phyloP scores from a whole-genome alignment of 1,140 invertebrate genomes.

The Wasmannia auropunctata region DNA sequence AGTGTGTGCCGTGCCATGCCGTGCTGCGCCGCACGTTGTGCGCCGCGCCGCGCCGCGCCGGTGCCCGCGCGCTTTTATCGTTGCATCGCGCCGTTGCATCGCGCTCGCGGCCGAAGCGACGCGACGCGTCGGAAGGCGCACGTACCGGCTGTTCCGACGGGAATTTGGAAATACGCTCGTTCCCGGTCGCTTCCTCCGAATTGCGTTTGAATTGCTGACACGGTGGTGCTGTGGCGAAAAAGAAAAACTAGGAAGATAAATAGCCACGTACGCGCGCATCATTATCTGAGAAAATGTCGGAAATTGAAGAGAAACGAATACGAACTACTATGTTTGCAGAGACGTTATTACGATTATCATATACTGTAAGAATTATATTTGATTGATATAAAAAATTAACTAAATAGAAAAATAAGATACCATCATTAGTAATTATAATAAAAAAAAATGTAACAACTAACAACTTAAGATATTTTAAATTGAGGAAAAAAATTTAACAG shows the following conservation, averaged over 20 bases:
- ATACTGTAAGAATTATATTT: not conserved
- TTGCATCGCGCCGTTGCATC: slow-evolving; percentile 17
- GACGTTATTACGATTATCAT: not conserved
- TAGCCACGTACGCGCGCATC: not conserved
- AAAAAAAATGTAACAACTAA: not conserved
- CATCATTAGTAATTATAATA: not conserved
- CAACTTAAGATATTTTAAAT: no score
- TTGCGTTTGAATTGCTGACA: not conserved
- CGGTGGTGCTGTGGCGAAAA: not conserved
- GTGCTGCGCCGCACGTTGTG: not conserved
- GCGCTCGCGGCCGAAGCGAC: slow-evolving; percentile 20
- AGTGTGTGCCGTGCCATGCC: not conserved
- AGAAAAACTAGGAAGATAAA: not conserved
- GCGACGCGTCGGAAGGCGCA: slow-evolving; percentile 10
- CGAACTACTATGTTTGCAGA: not conserved
- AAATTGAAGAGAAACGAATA: not conserved
- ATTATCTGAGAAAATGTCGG: not conserved
- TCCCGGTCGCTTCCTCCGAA: not conserved
- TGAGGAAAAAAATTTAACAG: no score
- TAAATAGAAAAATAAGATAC: not conserved
- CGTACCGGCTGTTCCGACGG: not conserved
- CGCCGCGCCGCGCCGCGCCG: no score
- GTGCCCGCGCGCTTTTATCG: slow-evolving; percentile 9
- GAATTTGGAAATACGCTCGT: slow-evolving; percentile 22
- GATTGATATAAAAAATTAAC: not conserved